Evolutionary conservation across 2,113 vertebrate species (phyloP).

Genomic region (Gorsachius goisagi): DNA sequence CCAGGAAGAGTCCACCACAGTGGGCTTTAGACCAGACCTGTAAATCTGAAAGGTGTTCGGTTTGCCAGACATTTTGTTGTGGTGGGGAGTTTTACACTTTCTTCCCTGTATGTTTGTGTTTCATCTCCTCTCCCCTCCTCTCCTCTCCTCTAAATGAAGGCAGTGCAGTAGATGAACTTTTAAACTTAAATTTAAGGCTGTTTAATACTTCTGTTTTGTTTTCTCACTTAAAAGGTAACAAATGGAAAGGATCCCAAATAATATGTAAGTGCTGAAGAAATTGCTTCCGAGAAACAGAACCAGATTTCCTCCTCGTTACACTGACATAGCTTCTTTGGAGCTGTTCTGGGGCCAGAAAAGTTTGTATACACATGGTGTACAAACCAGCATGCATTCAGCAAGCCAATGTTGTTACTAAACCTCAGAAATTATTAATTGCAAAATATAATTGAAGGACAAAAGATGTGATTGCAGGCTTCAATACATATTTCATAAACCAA

Average conservation of each 20-base stretch:
- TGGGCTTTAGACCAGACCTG: not conserved
- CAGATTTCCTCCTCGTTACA: not conserved
- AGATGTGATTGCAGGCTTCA: not conserved
- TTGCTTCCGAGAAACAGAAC: not conserved
- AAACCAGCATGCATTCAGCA: not conserved
- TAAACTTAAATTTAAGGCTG: not conserved
- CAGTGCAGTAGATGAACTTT: not conserved
- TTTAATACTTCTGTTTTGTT: conserved; percentile 4
- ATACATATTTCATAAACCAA: conserved; percentile 16
- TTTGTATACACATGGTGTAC: not conserved
- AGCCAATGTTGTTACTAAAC: not conserved
- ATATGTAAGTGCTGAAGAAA: not conserved
- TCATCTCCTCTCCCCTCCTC: not conserved
- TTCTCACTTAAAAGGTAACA: not conserved
- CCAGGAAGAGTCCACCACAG: not conserved
- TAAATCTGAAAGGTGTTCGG: not conserved
- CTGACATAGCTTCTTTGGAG: not conserved
- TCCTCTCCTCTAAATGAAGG: not conserved
- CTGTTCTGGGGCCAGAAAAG: not conserved
- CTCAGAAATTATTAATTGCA: conserved; percentile 43
- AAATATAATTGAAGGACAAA: conserved; percentile 18
- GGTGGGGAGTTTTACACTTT: not conserved
- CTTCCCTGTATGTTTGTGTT: not conserved
- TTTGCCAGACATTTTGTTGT: not conserved
- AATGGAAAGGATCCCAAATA: not conserved